A percentile compares a stretch with the other conserved stretches of the same genome.
Evolutionary conservation across 2,888 invertebrate genomes (phyloP).

Genomic region (Agonopterix alstromeriana): DNA sequence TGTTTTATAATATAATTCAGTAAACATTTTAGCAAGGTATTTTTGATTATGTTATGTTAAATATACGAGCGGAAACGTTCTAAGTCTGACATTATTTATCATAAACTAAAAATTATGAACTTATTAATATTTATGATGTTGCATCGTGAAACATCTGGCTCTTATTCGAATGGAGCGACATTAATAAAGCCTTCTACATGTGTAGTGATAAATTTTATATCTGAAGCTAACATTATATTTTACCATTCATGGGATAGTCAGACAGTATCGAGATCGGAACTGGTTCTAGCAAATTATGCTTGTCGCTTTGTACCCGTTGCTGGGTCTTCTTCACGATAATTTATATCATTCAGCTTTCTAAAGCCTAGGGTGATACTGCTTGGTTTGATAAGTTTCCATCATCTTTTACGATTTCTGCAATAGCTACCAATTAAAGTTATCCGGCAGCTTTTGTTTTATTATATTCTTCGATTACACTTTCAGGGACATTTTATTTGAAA

Average conservation of each 20-base stretch:
- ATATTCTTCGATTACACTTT: no score
- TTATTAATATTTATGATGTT: constrained; percentile 40
- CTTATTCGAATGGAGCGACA: constrained; percentile 13
- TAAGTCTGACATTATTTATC: constrained; percentile 1
- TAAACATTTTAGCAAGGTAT: no score
- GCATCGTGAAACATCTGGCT: constrained; percentile 43
- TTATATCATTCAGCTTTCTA: constrained; percentile 57
- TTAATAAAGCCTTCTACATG: constrained; percentile 16
- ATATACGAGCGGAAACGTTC: not conserved
- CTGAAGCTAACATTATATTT: constrained; percentile 15
- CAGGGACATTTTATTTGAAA: no score
- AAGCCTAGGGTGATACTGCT: constrained; percentile 31
- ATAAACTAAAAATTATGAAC: constrained; percentile 14
- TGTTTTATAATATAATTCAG: not conserved
- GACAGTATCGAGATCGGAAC: constrained; percentile 30
- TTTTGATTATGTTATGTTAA: no score
- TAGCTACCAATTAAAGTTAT: no score
- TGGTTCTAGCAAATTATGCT: constrained; percentile 56
- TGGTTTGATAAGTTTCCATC: not conserved
- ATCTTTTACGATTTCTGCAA: no score
- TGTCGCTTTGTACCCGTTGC: constrained; percentile 40
- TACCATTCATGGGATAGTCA: constrained; percentile 16
- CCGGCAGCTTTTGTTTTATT: no score
- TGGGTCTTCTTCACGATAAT: constrained; percentile 54
- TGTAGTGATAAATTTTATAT: constrained; percentile 7